Percentiles rank a stretch among this genome's conserved stretches.
phyloP scores from a whole-genome alignment of 2,797 vertebrate species.

The Premnoplex brunnescens region DNA sequence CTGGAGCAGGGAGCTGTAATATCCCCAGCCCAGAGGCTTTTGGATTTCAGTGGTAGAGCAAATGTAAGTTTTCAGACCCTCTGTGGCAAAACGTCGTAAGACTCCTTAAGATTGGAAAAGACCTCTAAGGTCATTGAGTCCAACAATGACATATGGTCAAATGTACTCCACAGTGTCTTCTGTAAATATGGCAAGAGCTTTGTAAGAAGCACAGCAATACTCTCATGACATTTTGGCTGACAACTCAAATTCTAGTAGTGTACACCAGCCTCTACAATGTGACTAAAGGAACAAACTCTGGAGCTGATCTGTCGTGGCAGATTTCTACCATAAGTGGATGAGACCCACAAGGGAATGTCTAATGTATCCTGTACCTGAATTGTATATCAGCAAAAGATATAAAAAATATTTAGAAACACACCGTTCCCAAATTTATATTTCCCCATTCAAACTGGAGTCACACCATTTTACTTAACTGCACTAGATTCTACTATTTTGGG shows the following conservation, averaged over 20 bases:
- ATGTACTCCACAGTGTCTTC: not conserved
- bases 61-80: not conserved
- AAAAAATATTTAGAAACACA: not conserved
- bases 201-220: not conserved
- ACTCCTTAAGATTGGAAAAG: not conserved
- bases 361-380: not conserved
- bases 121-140: not conserved
- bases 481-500: not conserved
- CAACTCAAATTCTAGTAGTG: not conserved
- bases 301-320: not conserved
- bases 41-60: not conserved
- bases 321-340: not conserved
- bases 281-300: not conserved
- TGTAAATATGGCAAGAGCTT: not conserved
- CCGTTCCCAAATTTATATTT: not conserved
- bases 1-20: not conserved
- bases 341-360: not conserved
- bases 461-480: not conserved
- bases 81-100: not conserved
- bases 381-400: not conserved
- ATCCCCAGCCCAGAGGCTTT: not conserved
- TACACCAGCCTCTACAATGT: not conserved
- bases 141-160: not conserved
- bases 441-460: not conserved
- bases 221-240: not conserved